Evolutionary conservation across 2,888 invertebrate genomes (phyloP), one percentile per base, ranked within the genome.

Genomic region (Linnaemya vulpina): DNA sequence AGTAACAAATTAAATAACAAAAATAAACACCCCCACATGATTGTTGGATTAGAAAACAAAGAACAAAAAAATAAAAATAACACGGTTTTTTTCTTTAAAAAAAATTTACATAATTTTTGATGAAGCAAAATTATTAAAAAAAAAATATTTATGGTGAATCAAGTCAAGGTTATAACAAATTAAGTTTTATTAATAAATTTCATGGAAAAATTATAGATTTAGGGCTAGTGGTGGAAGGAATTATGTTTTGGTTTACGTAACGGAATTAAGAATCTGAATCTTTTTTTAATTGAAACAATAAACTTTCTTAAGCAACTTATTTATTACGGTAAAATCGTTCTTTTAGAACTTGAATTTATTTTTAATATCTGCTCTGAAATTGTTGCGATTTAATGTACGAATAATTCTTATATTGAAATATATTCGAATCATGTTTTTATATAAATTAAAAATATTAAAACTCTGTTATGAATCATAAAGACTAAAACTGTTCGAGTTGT

Each of bases 101-200:
- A 63, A 79, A 70, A 74, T 79, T 75, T 68, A 58, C 83, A 83
- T 79, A 79, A 83, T 70, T 82, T 63, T 68, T 83, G 68, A 62
- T 51, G 13, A 46, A 70, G 1, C 25, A 35, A 60, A 62, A 60
- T 5, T 30, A n/a, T n/a, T 3, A 30, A 30, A 2, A 30, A 30
- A 30, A 30, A n/a, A n/a, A n/a, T n/a, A n/a, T n/a, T n/a, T 30
- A 30, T 30, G 7, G 55, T n/a, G 17, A 38, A 20, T 51, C 58
- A 0, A 65, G 49, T 83, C 74, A 83, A 83, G 74, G 74, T 55
- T 46, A 25, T n/a, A 30, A 46, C 22, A 25, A 5, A 10, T 53
- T 22, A 22, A 10, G 1, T 53, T 22, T 22, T 22, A 53, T 25
- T 53, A 55, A 30, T 55, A 25, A 25, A 25, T 53, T 53, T 3